Base-by-base conservation (phyloP, 2,113 vertebrate genomes). In the Perca schrenkii region DNA sequence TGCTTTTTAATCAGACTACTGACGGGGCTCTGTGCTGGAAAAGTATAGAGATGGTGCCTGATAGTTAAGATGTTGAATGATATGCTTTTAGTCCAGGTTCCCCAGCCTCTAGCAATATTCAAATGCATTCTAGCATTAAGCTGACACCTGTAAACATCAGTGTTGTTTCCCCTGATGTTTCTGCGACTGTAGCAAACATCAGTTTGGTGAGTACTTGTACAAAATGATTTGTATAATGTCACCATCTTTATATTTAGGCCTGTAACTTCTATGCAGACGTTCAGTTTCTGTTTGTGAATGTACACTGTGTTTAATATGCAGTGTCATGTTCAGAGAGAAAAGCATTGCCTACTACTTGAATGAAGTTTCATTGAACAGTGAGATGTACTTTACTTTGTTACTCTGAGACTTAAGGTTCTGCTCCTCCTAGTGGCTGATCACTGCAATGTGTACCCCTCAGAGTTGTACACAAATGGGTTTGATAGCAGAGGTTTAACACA, bases 351-450 rank as follows among this genome's bases (percentile, higher is more conserved):
- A 1, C 1, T 0, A 22, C 53, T 61, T 69, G 56, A 68, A 63
- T 79, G 25, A 81, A 80, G 69, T 85, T 67, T 71, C 40, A 77
- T 82, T 84, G 28, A 80, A 62, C 19, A 77, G 63, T 75, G 61
- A 80, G 83, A 58, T 72, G 65, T 71, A 79, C 49, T 88, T 77
- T 22, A 68, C 80, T 82, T 91, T 89, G 71, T 79, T 86, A 62
- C 80, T 81, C 31, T 84, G 40, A 91, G 85, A 89, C 80, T 85
- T 86, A 86, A 87, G 79, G 88, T 70, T 83, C 80, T 94, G 93
- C 94, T 91, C 94, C 95, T 94, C 94, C 95, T 95, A 95, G 94
- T 95, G 95, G 95, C 81, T 78, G 71, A 73, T 88, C 31, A 50
- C 1, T 49, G 93, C 77, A 15, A 89, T 89, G 65, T 87, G 80